Conservation (phyloP, 2,888 invertebrate species). For the Sminthurides aquaticus region DNA sequence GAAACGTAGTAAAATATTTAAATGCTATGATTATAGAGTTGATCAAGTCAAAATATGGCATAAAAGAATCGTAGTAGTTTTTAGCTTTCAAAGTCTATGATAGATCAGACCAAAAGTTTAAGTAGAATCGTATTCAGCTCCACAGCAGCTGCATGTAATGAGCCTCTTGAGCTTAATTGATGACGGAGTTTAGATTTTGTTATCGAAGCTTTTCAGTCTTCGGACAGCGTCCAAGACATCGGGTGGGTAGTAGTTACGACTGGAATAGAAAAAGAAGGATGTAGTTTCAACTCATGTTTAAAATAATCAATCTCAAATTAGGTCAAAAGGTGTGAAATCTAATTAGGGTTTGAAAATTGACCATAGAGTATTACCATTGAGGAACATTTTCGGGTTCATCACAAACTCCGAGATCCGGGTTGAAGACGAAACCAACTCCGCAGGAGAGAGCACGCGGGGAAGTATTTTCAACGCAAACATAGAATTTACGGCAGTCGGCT, state of each 20-base stretch:
- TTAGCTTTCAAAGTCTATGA: too few species aligned
- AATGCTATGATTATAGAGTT: too few species aligned
- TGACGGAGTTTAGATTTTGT: slow-evolving; percentile 22
- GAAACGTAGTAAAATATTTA: too few species aligned
- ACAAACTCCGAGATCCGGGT: slow-evolving; percentile 72
- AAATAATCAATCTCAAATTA: not conserved
- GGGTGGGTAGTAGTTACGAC: slow-evolving; percentile 39
- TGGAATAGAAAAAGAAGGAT: slow-evolving; percentile 17
- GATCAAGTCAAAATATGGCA: too few species aligned
- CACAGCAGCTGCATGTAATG: too few species aligned
- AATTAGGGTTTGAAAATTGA: too few species aligned
- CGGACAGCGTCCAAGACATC: slow-evolving; percentile 36
- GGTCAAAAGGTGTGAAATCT: too few species aligned
- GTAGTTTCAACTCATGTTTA: too few species aligned
- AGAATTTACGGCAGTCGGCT: slow-evolving; percentile 83
- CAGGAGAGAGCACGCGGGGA: slow-evolving; percentile 33
- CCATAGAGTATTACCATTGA: slow-evolving; percentile 84
- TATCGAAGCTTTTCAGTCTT: slow-evolving; percentile 36
- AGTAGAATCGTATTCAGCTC: too few species aligned
- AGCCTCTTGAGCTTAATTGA: too few species aligned
- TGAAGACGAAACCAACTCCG: slow-evolving; percentile 74
- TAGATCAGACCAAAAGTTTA: too few species aligned
- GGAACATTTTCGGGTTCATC: slow-evolving; percentile 84
- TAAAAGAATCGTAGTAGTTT: too few species aligned
- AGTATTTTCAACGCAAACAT: slow-evolving; percentile 26